Percentiles rank a stretch among this genome's conserved stretches.
Evolutionary conservation across 2,797 vertebrate genomes (phyloP).

Genomic region (Loris lydekkerianus): DNA sequence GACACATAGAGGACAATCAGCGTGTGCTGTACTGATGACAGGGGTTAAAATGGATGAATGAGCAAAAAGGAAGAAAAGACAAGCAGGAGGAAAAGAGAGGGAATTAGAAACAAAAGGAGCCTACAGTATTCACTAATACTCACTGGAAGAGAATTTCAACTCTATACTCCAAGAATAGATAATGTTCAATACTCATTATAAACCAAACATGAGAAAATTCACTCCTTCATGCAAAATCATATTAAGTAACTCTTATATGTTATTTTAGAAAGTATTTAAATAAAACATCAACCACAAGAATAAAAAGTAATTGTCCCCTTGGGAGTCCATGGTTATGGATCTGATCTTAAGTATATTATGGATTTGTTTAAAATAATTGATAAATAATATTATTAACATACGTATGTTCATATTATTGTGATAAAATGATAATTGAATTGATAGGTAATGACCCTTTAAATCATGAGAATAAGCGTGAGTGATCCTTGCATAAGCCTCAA

Average conservation of each 20-base stretch:
- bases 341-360: slow-evolving; percentile 27
- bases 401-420: neutral
- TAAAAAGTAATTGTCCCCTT: slow-evolving; percentile 51
- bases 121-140: neutral
- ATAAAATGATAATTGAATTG: slow-evolving; percentile 55
- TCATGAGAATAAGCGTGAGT: slow-evolving; percentile 42
- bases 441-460: slow-evolving; percentile 60
- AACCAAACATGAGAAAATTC: neutral
- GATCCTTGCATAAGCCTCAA: slow-evolving; percentile 39
- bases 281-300: neutral
- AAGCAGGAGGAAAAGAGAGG: neutral
- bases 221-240: slow-evolving; percentile 13
- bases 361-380: slow-evolving; percentile 54
- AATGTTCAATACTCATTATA: neutral
- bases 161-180: neutral
- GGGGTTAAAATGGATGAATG: neutral
- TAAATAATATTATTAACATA: slow-evolving; percentile 59
- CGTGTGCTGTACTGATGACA: neutral
- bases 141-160: neutral
- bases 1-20: neutral
- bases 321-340: slow-evolving; percentile 24
- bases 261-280: slow-evolving; percentile 52
- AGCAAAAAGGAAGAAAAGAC: neutral
- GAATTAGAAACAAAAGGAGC: neutral
- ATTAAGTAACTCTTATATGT: neutral